A percentile compares a stretch with the other conserved stretches of the same genome.
Conservation (phyloP, 2,888 invertebrate species). For the Didymodactylos carnosus region DNA sequence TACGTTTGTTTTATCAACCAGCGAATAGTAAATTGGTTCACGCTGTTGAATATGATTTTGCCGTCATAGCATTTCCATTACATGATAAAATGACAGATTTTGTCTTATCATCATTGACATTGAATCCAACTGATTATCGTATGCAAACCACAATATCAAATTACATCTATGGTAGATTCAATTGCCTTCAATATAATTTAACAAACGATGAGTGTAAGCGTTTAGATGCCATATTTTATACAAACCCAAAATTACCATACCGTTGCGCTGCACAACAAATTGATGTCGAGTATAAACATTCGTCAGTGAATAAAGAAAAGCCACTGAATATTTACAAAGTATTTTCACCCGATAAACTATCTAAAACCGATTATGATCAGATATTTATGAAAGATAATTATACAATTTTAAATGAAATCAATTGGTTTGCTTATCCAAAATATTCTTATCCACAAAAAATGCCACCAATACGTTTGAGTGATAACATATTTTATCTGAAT, state of each 20-base stretch:
- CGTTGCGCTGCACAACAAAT: slow-evolving; percentile 37
- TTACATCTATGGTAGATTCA: slow-evolving; percentile 39
- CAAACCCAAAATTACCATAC: slow-evolving; percentile 35
- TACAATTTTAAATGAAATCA: slow-evolving; percentile 24
- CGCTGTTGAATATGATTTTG: slow-evolving; percentile 37
- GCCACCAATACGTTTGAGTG: neutral
- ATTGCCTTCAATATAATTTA: neutral
- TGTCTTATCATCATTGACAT: slow-evolving; percentile 35
- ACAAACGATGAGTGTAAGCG: slow-evolving; percentile 17
- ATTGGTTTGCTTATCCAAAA: slow-evolving; percentile 43
- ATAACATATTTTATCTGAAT: slow-evolving; percentile 40
- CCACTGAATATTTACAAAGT: slow-evolving; percentile 40
- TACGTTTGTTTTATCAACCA: neutral
- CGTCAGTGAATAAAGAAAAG: slow-evolving; percentile 18
- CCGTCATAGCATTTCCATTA: slow-evolving; percentile 43
- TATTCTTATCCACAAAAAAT: slow-evolving; percentile 25
- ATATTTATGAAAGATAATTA: slow-evolving; percentile 36
- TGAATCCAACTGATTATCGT: slow-evolving; percentile 14
- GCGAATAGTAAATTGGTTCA: neutral
- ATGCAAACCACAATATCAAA: slow-evolving; percentile 41
- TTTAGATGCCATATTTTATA: slow-evolving; percentile 36
- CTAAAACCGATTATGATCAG: slow-evolving; percentile 32
- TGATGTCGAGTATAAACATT: slow-evolving; percentile 22
- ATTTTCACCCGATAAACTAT: slow-evolving; percentile 39
- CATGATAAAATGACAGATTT: slow-evolving; percentile 25